A percentile compares a stretch with the other conserved stretches of the same genome.
Conservation (phyloP, 2,888 invertebrate species). For the Mongoloraphidia duomilia region DNA sequence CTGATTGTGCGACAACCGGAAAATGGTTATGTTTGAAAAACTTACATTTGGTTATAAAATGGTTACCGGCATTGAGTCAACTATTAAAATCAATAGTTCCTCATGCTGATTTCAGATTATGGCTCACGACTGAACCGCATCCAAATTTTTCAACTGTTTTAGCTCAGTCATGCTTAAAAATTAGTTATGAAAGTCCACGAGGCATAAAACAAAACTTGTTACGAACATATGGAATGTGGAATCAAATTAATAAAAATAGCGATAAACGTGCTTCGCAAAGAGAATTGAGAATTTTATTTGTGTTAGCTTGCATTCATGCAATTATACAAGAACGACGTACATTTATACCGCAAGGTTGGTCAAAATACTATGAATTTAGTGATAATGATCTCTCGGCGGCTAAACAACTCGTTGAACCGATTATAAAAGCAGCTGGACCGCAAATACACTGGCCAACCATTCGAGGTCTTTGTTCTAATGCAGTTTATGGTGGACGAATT, state of each 20-base stretch:
- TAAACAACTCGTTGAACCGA: slow-evolving; percentile 39
- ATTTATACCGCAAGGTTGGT: slow-evolving; percentile 88
- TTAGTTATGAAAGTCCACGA: slow-evolving; percentile 74
- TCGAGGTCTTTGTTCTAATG: slow-evolving; percentile 60
- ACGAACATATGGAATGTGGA: slow-evolving; percentile 60
- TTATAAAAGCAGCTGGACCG: slow-evolving; percentile 22
- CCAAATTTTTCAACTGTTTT: slow-evolving; percentile 58
- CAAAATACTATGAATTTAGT: slow-evolving; percentile 77
- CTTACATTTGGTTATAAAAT: slow-evolving; percentile 58
- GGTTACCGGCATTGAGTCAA: slow-evolving; percentile 55
- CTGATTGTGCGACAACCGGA: slow-evolving; percentile 44
- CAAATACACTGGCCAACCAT: slow-evolving; percentile 55
- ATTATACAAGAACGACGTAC: slow-evolving; percentile 80
- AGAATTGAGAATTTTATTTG: slow-evolving; percentile 43
- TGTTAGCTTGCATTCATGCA: slow-evolving; percentile 78
- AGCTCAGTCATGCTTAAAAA: slow-evolving; percentile 62
- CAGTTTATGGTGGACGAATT: slow-evolving; percentile 76
- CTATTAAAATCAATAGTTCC: slow-evolving; percentile 37
- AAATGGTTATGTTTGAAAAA: slow-evolving; percentile 72
- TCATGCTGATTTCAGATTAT: slow-evolving; percentile 49
- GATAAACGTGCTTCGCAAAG: neutral
- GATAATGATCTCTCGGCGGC: slow-evolving; percentile 67
- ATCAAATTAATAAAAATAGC: slow-evolving; percentile 20
- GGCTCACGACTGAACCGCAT: slow-evolving; percentile 78
- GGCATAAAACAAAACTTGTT: slow-evolving; percentile 72